These are phyloP conservation scores for Decapterus maruadsi DNA, from an alignment of 2,797 vertebrate genomes.

Conservation along the genomic window DNA sequence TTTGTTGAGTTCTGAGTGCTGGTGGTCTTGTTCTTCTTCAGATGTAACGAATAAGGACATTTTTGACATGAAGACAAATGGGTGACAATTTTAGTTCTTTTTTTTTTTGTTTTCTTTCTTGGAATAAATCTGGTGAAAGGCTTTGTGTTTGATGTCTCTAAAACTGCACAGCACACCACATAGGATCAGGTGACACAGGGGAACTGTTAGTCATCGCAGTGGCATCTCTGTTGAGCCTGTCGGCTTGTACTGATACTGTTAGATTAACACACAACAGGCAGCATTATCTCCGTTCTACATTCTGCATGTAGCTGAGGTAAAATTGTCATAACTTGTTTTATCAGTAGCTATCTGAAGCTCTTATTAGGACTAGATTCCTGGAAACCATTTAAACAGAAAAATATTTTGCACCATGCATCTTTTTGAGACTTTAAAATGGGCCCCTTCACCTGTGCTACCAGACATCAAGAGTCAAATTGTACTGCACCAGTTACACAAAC, in stretches of 20 bases:
- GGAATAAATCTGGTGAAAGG: constrained; percentile 85
- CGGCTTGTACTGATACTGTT: constrained; percentile 15
- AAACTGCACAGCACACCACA: constrained; percentile 16
- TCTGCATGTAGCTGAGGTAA: neutral
- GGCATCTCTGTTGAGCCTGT: constrained; percentile 25
- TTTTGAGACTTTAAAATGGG: neutral
- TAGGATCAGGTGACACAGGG: neutral
- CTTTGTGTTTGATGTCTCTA: constrained; percentile 43
- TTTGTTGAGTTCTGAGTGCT: constrained; percentile 68
- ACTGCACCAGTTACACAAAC: neutral
- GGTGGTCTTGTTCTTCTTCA: constrained; percentile 71
- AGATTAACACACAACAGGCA: constrained; percentile 20
- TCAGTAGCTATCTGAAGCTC: neutral
- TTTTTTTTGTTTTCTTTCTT: constrained; percentile 71
- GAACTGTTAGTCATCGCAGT: constrained; percentile 13
- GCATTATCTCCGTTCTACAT: neutral
- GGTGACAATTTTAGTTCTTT: constrained; percentile 56
- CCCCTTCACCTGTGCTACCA: neutral
- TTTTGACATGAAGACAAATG: constrained; percentile 66
- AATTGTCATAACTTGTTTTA: neutral
- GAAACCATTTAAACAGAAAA: neutral
- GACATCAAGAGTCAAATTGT: neutral
- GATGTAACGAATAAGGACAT: constrained; percentile 66
- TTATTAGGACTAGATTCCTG: neutral
- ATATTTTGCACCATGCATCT: neutral